Conservation (phyloP, 2,888 invertebrate genomes). For the Apoderus coryli region DNA sequence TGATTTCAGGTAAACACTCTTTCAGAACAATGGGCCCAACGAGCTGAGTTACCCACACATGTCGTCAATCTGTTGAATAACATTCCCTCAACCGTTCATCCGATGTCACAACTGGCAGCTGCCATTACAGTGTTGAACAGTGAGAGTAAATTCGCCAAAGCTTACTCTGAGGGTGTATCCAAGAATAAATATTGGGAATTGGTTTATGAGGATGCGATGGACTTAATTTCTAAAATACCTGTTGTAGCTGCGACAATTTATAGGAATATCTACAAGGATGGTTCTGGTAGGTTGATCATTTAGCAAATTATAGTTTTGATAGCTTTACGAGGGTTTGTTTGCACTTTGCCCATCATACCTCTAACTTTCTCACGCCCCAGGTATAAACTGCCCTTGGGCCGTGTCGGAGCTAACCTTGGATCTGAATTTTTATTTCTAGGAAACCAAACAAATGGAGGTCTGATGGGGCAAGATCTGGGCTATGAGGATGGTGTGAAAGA, state of each 20-base stretch:
- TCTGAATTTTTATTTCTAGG: too few relatives aligned
- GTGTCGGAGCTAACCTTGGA: too few relatives aligned
- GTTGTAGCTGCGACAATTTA: conserved; percentile 91
- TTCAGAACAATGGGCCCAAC: conserved; percentile 71
- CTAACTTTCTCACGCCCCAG: too few relatives aligned
- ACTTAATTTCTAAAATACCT: conserved; percentile 86
- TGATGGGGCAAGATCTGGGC: too few relatives aligned
- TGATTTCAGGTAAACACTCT: conserved; percentile 42
- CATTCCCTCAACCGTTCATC: conserved; percentile 78
- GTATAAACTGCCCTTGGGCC: too few relatives aligned
- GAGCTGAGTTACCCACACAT: conserved; percentile 83
- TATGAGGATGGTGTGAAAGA: too few relatives aligned
- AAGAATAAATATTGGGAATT: conserved; percentile 89
- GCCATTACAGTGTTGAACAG: conserved; percentile 84
- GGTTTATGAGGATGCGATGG: conserved; percentile 86
- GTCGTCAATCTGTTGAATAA: conserved; percentile 88
- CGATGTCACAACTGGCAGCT: conserved; percentile 88
- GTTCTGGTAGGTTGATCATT: conserved; percentile 48
- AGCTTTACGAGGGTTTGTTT: too few relatives aligned
- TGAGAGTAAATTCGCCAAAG: conserved; percentile 84
- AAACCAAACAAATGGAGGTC: too few relatives aligned
- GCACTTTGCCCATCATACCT: too few relatives aligned
- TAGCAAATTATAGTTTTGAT: too few relatives aligned
- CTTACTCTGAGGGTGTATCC: conserved; percentile 76
- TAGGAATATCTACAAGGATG: conserved; percentile 73